Percentiles rank a stretch among this genome's conserved stretches.
Evolutionary conservation across 2,797 vertebrate species (phyloP).

Genomic region (Danionella dracula): DNA sequence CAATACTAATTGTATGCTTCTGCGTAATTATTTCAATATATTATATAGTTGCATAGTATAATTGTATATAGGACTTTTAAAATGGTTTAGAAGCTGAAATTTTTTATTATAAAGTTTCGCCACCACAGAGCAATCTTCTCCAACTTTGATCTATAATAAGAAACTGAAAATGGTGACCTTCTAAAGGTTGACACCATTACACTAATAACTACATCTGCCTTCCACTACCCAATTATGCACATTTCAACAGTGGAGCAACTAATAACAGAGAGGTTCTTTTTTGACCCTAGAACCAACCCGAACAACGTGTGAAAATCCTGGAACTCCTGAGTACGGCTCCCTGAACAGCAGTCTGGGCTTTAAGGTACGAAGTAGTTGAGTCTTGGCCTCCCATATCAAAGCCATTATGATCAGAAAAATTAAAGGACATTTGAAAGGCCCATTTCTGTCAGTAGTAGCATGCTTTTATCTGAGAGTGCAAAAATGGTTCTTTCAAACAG

Average conservation of each 20-base stretch:
- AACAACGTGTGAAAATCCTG: conserved; percentile 89
- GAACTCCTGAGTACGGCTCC: conserved; percentile 84
- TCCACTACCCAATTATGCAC: not conserved
- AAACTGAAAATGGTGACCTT: not conserved
- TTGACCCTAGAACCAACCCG: conserved; percentile 78
- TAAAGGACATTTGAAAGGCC: not conserved
- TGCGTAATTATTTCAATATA: too few species aligned
- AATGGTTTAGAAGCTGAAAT: too few species aligned
- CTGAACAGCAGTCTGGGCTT: conserved; percentile 93
- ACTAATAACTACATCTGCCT: not conserved
- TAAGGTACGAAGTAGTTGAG: conserved; percentile 70
- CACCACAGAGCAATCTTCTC: not conserved
- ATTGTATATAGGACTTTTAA: too few species aligned
- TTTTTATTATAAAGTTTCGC: too few species aligned
- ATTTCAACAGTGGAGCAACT: not conserved
- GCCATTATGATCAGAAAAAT: not conserved
- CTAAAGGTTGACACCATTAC: not conserved
- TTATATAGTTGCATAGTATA: too few species aligned
- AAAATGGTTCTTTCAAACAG: not conserved
- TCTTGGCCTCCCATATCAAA: conserved; percentile 1
- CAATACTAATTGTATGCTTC: too few species aligned
- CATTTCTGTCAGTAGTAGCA: conserved; percentile 2
- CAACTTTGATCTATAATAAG: not conserved
- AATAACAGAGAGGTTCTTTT: conserved; percentile 1
- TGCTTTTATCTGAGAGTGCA: not conserved